phyloP scores from a whole-genome alignment of 2,888 invertebrate genomes.

The Noctua fimbriata region DNA sequence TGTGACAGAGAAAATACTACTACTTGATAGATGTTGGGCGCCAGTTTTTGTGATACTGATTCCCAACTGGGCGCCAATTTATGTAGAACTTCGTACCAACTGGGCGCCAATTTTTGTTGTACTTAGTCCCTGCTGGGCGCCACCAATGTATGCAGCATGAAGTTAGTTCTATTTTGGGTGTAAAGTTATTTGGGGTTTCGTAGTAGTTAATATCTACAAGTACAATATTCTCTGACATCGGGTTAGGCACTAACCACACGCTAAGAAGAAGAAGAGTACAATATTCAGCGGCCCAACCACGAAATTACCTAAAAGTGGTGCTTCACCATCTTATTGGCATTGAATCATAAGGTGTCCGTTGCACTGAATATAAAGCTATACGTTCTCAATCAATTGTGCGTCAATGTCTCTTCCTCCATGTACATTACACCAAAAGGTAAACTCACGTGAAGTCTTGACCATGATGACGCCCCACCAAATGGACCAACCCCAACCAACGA shows the following conservation, averaged over 20 bases:
- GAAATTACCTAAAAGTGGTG: background rate
- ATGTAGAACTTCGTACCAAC: background rate
- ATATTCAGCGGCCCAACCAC: background rate
- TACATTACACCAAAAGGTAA: background rate
- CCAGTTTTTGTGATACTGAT: background rate
- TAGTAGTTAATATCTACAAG: background rate
- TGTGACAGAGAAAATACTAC: background rate
- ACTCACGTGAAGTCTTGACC: conserved; percentile 96
- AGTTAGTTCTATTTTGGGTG: background rate
- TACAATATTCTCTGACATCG: no score
- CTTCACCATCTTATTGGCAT: background rate
- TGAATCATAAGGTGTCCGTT: no score
- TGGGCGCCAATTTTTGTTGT: background rate
- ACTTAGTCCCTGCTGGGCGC: background rate
- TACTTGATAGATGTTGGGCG: background rate
- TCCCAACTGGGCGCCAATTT: background rate
- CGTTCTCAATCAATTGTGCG: no score
- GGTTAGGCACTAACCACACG: no score
- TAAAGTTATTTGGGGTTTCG: background rate
- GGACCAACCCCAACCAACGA: conserved; percentile 99
- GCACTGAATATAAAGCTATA: no score
- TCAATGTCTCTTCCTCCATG: background rate
- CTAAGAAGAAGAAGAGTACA: background rate
- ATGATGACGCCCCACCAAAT: conserved; percentile 99
- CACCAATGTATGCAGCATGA: background rate